Evolutionary conservation across 2,113 vertebrate genomes (phyloP).

Genomic region (Menidia beryllina): DNA sequence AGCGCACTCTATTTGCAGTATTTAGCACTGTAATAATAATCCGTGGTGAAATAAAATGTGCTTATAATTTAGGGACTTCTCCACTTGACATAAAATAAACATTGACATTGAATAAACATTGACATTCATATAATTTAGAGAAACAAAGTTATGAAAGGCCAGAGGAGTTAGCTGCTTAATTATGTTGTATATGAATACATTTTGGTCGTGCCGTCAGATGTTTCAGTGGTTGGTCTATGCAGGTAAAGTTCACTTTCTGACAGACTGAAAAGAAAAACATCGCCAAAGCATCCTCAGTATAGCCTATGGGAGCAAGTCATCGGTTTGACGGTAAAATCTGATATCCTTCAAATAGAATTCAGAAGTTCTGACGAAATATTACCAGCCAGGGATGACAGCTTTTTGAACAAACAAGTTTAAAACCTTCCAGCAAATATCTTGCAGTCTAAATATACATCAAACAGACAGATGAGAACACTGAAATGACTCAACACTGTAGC

Average conservation of each 20-base stretch:
- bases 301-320: neutral
- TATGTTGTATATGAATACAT: neutral
- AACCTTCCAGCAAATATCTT: neutral
- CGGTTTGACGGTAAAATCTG: slow-evolving; percentile 9
- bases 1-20: neutral
- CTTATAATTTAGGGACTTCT: neutral
- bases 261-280: slow-evolving; percentile 4
- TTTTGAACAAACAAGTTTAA: neutral
- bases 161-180: neutral
- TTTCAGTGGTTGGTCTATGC: neutral
- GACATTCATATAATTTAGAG: too few species aligned
- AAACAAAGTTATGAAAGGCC: neutral
- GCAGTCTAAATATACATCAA: neutral
- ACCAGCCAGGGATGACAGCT: slow-evolving; percentile 5
- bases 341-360: slow-evolving; percentile 19
- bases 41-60: neutral
- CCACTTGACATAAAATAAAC: neutral
- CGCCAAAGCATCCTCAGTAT: neutral
- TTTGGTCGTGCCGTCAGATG: neutral
- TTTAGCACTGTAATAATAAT: neutral
- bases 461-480: neutral
- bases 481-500: neutral
- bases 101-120: neutral
- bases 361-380: slow-evolving; percentile 10
- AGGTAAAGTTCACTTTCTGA: slow-evolving; percentile 12